Percentiles rank a stretch among this genome's conserved stretches.
Evolutionary conservation across 2,888 invertebrate species (phyloP).

Genomic region (Calameuta idolon): DNA sequence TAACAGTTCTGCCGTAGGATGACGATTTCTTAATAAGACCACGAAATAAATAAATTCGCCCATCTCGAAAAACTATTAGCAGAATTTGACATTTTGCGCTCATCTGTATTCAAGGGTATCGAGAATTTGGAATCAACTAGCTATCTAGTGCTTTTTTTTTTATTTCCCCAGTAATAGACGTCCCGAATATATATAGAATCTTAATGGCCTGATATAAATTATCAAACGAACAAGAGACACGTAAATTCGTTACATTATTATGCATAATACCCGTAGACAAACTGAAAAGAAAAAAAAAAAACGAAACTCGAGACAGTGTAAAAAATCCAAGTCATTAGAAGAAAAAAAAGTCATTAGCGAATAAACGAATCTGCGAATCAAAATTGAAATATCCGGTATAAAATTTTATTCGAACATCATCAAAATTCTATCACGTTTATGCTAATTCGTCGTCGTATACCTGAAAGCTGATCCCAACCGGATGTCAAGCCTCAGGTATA

Average conservation of each 20-base stretch:
- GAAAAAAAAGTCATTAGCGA: background rate
- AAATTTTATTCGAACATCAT: background rate
- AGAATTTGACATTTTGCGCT: background rate
- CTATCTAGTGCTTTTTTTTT: background rate
- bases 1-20: background rate
- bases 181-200: background rate
- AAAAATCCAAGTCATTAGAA: background rate
- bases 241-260: background rate
- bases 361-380: background rate
- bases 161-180: background rate
- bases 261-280: background rate
- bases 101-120: constrained; percentile 8
- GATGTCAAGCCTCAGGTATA: background rate
- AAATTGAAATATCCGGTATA: background rate
- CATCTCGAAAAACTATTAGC: background rate
- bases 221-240: background rate
- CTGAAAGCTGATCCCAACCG: background rate
- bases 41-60: background rate
- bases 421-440: background rate
- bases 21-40: background rate
- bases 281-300: background rate
- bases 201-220: background rate
- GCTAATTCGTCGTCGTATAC: background rate
- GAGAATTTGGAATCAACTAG: background rate
- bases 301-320: too few species aligned